Evolutionary conservation across 2,797 vertebrate genomes (phyloP), one percentile per base, ranked within the genome.

Genomic region (Pantherophis alleghaniensis): DNA sequence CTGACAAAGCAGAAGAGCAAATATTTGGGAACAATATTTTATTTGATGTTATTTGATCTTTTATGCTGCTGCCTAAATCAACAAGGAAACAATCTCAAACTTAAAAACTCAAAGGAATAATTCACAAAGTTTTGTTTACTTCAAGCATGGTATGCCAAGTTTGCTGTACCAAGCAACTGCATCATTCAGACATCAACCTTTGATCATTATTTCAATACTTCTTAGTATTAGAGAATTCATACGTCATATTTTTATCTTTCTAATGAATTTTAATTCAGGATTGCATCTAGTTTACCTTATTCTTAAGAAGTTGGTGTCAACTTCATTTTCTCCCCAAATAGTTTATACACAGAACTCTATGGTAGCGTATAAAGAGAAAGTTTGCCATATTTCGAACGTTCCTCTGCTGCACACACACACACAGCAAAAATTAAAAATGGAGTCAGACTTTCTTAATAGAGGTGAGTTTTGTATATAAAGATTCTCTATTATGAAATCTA

Each of bases 401-500:
- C 7, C 32, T 79, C 18, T 42, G 74, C 74, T 79, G 74, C 47
- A 51, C 74, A 42, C 18, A 22, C n/a, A 22, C 18, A 55, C 18
- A 5, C 4, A 42, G 14, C 14, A 47, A n/a, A 60, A 47, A n/a
- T 92, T 24, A 42, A 42, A 79, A 79, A 47, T 24, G 37, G 47
- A 83, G 4, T 47, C 74, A 79, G 66, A 18, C 16, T 74, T 74
- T 74, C 32, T 37, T 74, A 37, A 74, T 37, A 74, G 37, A 83
- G 10, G 22, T 4, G 14, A 42, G 51, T 47, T 66, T 47, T 83
- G 74, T 83, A 24, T 55, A 66, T 26, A 16, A 91, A 26, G 63
- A 93, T 63, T 13, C 93, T n/a, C 32, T 92, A 89, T 28, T 91
- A 93, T 95, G 94, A 93, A 94, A 47, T 61, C 51, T 53, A 32